Evolutionary conservation across 1,140 invertebrate species (phyloP).

Genomic region (Dryas iulia): DNA sequence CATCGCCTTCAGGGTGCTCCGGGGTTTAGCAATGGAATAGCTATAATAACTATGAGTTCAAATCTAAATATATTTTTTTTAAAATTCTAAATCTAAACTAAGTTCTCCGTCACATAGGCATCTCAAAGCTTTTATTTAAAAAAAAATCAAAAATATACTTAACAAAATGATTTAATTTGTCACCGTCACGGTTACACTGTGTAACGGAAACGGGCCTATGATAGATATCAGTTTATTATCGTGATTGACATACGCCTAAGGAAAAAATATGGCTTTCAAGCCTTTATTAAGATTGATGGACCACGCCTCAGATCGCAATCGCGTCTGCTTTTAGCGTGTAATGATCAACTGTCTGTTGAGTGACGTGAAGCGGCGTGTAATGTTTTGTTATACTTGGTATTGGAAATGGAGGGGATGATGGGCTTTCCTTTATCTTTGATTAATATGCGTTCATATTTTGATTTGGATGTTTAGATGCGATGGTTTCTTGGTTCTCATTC

Average conservation of each 20-base stretch:
- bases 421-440: background rate
- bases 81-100: too few species aligned
- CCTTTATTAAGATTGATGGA: constrained; percentile 55
- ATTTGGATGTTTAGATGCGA: too few species aligned
- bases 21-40: too few species aligned
- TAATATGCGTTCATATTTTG: too few species aligned
- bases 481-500: too few species aligned
- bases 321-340: constrained; percentile 42
- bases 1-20: too few species aligned
- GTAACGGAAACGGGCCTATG: constrained; percentile 10
- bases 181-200: background rate
- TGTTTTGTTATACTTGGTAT: background rate
- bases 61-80: too few species aligned
- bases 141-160: background rate
- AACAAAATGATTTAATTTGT: background rate
- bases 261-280: constrained; percentile 39
- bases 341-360: background rate
- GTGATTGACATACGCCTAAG: constrained; percentile 33
- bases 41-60: too few species aligned
- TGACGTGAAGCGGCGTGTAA: background rate
- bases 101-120: too few species aligned
- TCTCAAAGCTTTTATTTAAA: too few species aligned
- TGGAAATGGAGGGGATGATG: background rate
- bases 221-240: constrained; percentile 30
- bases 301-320: constrained; percentile 33